Percentiles rank a stretch among this genome's conserved stretches.
These are phyloP conservation scores for Myopa tessellatipennis DNA, from an alignment of 2,888 invertebrate species.

Conservation along the genomic window DNA sequence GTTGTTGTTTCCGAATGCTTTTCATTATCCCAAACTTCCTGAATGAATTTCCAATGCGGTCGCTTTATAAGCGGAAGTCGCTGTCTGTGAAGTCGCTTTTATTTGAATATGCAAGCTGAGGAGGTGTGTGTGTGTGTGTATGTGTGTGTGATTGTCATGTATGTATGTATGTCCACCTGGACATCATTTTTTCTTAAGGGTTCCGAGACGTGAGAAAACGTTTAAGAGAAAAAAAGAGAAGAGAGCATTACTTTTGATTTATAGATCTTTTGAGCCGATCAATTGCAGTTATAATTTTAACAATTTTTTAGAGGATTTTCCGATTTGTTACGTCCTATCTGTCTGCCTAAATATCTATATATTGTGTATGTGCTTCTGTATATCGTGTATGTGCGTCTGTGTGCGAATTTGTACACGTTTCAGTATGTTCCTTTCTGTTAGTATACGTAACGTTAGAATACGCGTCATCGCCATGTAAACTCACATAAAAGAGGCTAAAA, in stretches of 20 bases:
- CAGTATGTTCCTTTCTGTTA: no score
- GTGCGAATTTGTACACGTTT: no score
- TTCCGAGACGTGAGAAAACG: not conserved
- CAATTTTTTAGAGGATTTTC: no score
- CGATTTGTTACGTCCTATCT: no score
- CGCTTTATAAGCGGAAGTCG: slow-evolving; percentile 42
- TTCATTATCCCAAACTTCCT: slow-evolving; percentile 65
- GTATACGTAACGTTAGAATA: no score
- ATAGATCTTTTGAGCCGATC: no score
- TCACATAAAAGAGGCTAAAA: not conserved
- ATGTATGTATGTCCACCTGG: not conserved
- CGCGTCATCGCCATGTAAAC: not conserved
- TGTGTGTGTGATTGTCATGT: slow-evolving; percentile 26
- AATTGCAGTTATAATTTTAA: no score
- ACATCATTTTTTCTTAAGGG: slow-evolving; percentile 1
- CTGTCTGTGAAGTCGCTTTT: slow-evolving; percentile 34
- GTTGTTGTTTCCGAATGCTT: slow-evolving; percentile 65
- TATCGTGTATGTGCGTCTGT: no score
- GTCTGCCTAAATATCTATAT: no score
- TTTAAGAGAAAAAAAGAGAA: slow-evolving; percentile 36
- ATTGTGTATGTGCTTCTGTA: no score
- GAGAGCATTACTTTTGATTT: no score
- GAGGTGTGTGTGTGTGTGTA: slow-evolving; percentile 48
- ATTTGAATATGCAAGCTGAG: slow-evolving; percentile 14
- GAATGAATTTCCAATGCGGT: slow-evolving; percentile 61